Percentiles rank a stretch among this genome's conserved stretches.
phyloP scores from a whole-genome alignment of 2,113 vertebrate genomes.

The Cephalopholis sonnerati region DNA sequence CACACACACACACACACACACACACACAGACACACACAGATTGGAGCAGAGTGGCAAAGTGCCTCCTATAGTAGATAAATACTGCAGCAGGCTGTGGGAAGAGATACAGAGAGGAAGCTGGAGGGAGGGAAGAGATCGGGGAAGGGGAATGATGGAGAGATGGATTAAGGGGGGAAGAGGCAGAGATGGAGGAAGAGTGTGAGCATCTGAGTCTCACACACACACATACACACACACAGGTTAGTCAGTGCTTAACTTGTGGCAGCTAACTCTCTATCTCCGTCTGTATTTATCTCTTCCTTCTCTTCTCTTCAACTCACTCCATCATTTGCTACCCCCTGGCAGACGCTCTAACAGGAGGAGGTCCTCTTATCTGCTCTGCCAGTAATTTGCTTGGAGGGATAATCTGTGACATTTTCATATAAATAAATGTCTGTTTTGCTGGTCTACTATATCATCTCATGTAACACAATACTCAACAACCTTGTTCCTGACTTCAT shows the following conservation, averaged over 20 bases:
- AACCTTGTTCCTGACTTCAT: background rate
- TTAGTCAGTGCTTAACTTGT: background rate
- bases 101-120: conserved; percentile 2
- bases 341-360: conserved; percentile 43
- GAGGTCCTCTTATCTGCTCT: conserved; percentile 35
- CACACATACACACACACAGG: background rate
- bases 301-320: background rate
- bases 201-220: background rate
- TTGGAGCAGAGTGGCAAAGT: background rate
- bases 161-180: background rate
- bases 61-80: conserved; percentile 27
- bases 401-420: conserved; percentile 25
- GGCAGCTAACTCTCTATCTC: background rate
- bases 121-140: background rate
- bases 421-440: conserved; percentile 29
- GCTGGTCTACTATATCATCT: background rate
- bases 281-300: background rate
- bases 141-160: conserved; percentile 13
- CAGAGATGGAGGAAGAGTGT: background rate
- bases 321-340: background rate
- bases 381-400: conserved; percentile 38
- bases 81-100: conserved; percentile 11
- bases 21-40: background rate
- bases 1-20: conserved; percentile 21
- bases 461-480: background rate